Conservation (phyloP, 2,888 invertebrate species). For the Branchipolynoe longqiensis region DNA sequence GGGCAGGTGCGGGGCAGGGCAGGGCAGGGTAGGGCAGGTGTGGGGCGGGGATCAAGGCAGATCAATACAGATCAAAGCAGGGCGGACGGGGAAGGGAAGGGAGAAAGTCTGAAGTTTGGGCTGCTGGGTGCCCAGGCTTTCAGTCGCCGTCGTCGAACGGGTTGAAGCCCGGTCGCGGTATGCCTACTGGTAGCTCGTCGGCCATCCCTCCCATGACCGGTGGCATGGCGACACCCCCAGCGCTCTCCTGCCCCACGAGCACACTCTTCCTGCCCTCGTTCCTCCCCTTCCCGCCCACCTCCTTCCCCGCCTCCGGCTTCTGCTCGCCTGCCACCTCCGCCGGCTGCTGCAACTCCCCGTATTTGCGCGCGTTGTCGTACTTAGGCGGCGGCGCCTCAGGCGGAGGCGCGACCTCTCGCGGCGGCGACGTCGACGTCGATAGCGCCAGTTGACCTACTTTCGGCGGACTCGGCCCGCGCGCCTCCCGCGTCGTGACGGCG, state of each 20-base stretch:
- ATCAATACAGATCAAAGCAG: too few relatives aligned
- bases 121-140: too few relatives aligned
- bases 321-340: neutral
- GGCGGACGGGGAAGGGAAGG: too few relatives aligned
- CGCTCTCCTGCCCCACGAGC: too few relatives aligned
- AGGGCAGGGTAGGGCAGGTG: too few relatives aligned
- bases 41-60: too few relatives aligned
- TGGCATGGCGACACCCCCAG: neutral
- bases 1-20: too few relatives aligned
- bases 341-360: neutral
- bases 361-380: neutral
- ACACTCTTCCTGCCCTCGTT: neutral
- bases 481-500: too few relatives aligned
- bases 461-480: neutral
- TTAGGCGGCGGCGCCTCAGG: neutral
- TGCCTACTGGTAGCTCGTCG: too few relatives aligned
- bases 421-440: neutral
- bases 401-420: too few relatives aligned
- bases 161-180: constrained; percentile 1
- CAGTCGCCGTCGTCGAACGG: constrained; percentile 6
- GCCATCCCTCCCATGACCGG: neutral
- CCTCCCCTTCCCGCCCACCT: neutral
- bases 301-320: neutral
- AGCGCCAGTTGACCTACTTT: neutral
- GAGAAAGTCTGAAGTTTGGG: too few relatives aligned